Evolutionary conservation across 2,797 vertebrate species (phyloP).

Genomic region (Microctenopoma stevenorrisi): DNA sequence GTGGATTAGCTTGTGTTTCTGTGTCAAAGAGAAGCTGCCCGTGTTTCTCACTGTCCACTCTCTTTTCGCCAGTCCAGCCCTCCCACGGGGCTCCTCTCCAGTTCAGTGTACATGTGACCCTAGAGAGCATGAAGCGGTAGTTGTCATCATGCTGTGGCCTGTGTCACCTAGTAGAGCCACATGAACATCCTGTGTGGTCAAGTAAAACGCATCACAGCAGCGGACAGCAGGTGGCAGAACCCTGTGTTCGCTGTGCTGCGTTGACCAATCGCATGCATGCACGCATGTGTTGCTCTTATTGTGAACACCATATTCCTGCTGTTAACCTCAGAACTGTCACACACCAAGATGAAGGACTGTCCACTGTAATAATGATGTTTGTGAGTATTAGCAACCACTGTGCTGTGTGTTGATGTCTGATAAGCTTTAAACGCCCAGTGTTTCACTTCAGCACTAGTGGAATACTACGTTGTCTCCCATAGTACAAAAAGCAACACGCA

Average conservation of each 20-base stretch:
- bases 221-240: conserved; percentile 20
- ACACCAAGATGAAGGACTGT: too few species aligned
- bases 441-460: too few species aligned
- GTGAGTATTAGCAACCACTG: too few species aligned
- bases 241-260: neutral
- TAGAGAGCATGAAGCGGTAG: conserved; percentile 8
- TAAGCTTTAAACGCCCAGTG: too few species aligned
- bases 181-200: conserved; percentile 8
- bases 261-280: too few species aligned
- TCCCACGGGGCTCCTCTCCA: conserved; percentile 12
- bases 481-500: too few species aligned
- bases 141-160: conserved; percentile 14
- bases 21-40: conserved; percentile 16
- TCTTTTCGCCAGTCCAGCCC: neutral
- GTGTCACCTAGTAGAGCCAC: conserved; percentile 8
- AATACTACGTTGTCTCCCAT: too few species aligned
- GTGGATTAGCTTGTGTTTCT: neutral
- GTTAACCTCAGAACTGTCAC: too few species aligned
- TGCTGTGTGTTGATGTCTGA: too few species aligned
- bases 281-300: too few species aligned
- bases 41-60: conserved; percentile 6
- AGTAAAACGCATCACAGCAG: conserved; percentile 22
- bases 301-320: too few species aligned
- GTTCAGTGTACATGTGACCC: conserved; percentile 20
- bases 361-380: too few species aligned